A percentile compares a stretch with the other conserved stretches of the same genome.
Conservation (phyloP, 2,888 invertebrate genomes). For the Sarcophaga variegata region DNA sequence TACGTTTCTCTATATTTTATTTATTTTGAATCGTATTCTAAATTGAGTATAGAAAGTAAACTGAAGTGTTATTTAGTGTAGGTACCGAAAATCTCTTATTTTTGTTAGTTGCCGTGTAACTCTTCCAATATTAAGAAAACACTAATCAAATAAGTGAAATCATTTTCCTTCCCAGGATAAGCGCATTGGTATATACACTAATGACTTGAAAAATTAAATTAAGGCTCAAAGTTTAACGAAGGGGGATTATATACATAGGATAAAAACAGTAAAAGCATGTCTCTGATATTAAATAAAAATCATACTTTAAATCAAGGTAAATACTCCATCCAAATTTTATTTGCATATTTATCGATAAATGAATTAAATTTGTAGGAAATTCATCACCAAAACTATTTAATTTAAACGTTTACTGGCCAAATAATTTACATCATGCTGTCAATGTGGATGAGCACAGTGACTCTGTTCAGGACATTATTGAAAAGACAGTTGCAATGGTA, state of each 20-base stretch:
- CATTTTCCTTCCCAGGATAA: constrained; percentile 22
- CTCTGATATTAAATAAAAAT: constrained; percentile 60
- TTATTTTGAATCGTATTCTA: too few relatives aligned
- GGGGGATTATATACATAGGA: constrained; percentile 39
- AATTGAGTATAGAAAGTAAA: too few relatives aligned
- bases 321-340: neutral
- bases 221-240: constrained; percentile 59
- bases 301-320: constrained; percentile 61
- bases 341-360: neutral
- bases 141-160: neutral
- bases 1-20: too few relatives aligned
- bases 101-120: neutral
- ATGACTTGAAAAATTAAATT: constrained; percentile 58
- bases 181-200: constrained; percentile 16
- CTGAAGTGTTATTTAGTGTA: too few relatives aligned
- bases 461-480: constrained; percentile 63
- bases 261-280: constrained; percentile 64
- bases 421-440: constrained; percentile 64
- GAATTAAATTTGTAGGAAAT: constrained; percentile 36
- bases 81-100: neutral
- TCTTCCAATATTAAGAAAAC: too few relatives aligned
- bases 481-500: constrained; percentile 65
- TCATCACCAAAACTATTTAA: constrained; percentile 55
- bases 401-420: constrained; percentile 67
- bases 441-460: constrained; percentile 64